Conservation (phyloP, 1,140 invertebrate species). For the Microplitis demolitor region DNA sequence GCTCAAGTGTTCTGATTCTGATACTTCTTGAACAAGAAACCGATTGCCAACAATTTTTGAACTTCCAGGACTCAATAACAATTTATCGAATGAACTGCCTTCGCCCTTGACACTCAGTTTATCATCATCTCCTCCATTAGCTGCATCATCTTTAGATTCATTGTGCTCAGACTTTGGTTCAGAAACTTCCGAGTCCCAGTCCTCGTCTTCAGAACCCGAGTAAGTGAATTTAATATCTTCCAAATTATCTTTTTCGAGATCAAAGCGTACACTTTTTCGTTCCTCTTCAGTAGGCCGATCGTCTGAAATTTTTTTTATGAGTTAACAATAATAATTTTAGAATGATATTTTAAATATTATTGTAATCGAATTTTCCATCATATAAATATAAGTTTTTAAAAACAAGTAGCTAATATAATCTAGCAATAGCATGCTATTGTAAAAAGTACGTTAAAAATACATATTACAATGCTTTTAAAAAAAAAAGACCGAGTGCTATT, state of each 20-base stretch:
- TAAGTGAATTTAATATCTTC: constrained; percentile 52
- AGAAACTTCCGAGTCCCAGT: constrained; percentile 53
- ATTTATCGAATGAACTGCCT: too few species aligned
- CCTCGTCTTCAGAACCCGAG: constrained; percentile 64
- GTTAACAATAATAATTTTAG: too few species aligned
- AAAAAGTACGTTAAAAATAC: too few species aligned
- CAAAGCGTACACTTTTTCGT: constrained; percentile 74
- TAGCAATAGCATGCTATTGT: neutral
- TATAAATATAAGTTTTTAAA: too few species aligned
- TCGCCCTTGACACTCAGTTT: neutral
- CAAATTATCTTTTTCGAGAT: constrained; percentile 57
- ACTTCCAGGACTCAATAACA: neutral
- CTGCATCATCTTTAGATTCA: constrained; percentile 16
- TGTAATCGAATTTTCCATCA: too few species aligned
- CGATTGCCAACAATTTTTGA: constrained; percentile 45
- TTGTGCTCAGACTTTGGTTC: constrained; percentile 34
- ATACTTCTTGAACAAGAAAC: constrained; percentile 55
- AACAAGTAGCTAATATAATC: too few species aligned
- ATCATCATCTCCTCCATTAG: neutral
- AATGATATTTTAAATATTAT: too few species aligned
- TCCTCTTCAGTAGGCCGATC: constrained; percentile 67
- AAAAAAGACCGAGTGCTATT: neutral
- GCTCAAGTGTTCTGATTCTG: constrained; percentile 52
- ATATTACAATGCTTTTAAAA: too few species aligned
- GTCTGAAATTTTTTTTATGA: constrained; percentile 36